Percentiles rank a stretch among this genome's conserved stretches.
Conservation (phyloP, 2,113 vertebrate species). For the Cathartes aura region DNA sequence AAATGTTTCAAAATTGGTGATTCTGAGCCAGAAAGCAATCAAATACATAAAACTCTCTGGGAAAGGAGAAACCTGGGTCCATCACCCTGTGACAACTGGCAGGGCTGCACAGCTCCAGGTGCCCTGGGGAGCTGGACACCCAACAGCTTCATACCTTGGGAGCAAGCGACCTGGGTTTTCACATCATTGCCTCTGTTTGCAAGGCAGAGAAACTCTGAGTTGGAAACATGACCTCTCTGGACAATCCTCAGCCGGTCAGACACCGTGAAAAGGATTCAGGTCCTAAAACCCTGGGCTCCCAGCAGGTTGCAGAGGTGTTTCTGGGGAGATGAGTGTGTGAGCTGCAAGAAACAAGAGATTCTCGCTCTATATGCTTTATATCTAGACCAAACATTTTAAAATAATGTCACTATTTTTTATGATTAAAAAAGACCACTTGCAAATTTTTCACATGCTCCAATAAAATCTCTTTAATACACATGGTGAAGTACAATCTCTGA, state of each 20-base stretch:
- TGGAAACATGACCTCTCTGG: background rate
- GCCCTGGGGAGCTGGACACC: background rate
- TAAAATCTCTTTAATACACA: background rate
- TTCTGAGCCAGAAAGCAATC: background rate
- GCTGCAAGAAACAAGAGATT: background rate
- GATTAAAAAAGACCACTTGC: background rate
- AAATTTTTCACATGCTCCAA: background rate
- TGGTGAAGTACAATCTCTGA: background rate
- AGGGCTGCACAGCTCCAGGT: background rate
- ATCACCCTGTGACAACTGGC: background rate
- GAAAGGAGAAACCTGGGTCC: background rate
- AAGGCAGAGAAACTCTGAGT: background rate
- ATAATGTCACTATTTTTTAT: background rate
- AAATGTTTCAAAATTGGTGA: background rate
- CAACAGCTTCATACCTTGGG: background rate
- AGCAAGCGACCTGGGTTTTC: background rate
- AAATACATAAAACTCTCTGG: background rate
- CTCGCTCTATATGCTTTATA: background rate
- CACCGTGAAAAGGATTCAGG: background rate
- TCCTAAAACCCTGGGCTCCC: background rate
- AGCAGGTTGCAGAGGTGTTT: background rate
- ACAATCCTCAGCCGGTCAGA: background rate
- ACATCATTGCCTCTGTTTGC: too few relatives aligned
- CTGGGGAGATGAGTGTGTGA: background rate
- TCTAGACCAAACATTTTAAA: background rate